Base-by-base conservation (phyloP, 2,113 vertebrate species). In the Setophaga coronata region DNA sequence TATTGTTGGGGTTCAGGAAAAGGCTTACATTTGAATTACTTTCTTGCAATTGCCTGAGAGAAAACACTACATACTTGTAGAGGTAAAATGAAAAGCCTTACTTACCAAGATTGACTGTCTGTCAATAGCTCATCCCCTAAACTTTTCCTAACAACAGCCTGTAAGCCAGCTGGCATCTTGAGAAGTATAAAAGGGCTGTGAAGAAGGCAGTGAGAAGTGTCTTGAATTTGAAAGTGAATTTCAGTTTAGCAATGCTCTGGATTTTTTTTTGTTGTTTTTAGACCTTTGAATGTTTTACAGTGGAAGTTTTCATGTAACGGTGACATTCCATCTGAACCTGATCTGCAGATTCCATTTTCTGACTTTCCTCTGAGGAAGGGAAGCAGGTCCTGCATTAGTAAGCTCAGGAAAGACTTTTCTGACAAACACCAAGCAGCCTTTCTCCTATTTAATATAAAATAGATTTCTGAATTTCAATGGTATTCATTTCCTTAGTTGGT, bases 21-120 rank as follows among this genome's bases (percentile, higher is more conserved):
- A 87, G 88, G 19, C 67, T 92, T 87, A 42, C n/a, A 83, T 94
- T 78, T 93, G 48, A 92, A 96, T 89, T 71, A n/a, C 19, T 86
- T 90, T 88, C 79, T 90, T 88, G 64, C 25, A 34, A 60, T 81
- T 91, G 58, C 87, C 76, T 93, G 56, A 81, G 76, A 74, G 90
- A 88, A 94, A 93, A 42, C 24, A 73, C 8, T 71, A 58, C 71
- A 51, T 73, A 78, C 73, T 70, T 60, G 82, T 24, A 62, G 88
- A 77, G 67, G 76, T 78, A 91, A 97, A 93, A 93, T 92, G 47
- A 90, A 95, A 97, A 64, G 60, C 79, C 76, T 90, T 86, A 33
- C 85, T 90, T 90, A 70, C 58, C 42, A 71, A 83, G 87, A 93
- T 13, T 80, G 58, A 64, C 85, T 92, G 45, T 77, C 64, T 88